These are phyloP conservation scores for Hymenochirus boettgeri DNA, from an alignment of 2,113 vertebrate species.

Conservation along the genomic window DNA sequence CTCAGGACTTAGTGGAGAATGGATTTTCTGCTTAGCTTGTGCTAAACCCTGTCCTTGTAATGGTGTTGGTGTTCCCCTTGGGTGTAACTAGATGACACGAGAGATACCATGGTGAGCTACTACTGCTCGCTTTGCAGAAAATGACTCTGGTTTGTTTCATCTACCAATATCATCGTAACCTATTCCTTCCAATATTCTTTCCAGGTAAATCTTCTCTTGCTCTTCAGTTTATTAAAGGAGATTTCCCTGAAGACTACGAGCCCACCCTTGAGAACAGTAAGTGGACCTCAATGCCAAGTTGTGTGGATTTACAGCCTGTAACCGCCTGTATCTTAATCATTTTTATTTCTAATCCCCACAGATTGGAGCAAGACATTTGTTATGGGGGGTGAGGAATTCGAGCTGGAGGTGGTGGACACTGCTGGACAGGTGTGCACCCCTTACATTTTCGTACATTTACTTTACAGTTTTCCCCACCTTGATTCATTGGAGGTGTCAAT, in stretches of 20 bases:
- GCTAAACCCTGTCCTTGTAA: neutral
- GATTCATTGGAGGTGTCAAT: too few species aligned
- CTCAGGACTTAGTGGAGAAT: too few species aligned
- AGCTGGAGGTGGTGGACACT: constrained; percentile 79
- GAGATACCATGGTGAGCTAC: neutral
- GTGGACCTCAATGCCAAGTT: constrained; percentile 39
- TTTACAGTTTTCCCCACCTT: too few species aligned
- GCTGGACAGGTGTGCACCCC: constrained; percentile 79
- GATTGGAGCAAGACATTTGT: constrained; percentile 77
- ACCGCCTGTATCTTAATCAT: too few species aligned
- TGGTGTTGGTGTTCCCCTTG: neutral
- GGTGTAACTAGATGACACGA: neutral
- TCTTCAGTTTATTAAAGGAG: constrained; percentile 79
- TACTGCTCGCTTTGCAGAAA: too few species aligned
- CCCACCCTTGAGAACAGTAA: constrained; percentile 82
- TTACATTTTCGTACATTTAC: too few species aligned
- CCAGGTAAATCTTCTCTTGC: constrained; percentile 81
- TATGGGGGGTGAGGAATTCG: constrained; percentile 76
- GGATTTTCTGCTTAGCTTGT: neutral
- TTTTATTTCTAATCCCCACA: constrained; percentile 37
- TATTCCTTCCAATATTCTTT: too few species aligned
- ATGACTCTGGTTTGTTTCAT: too few species aligned
- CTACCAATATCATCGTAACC: too few species aligned
- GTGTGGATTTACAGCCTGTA: too few species aligned
- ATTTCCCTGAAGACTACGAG: constrained; percentile 80